Evolutionary conservation across 2,113 vertebrate species (phyloP).

Genomic region (Tupaia chinensis): DNA sequence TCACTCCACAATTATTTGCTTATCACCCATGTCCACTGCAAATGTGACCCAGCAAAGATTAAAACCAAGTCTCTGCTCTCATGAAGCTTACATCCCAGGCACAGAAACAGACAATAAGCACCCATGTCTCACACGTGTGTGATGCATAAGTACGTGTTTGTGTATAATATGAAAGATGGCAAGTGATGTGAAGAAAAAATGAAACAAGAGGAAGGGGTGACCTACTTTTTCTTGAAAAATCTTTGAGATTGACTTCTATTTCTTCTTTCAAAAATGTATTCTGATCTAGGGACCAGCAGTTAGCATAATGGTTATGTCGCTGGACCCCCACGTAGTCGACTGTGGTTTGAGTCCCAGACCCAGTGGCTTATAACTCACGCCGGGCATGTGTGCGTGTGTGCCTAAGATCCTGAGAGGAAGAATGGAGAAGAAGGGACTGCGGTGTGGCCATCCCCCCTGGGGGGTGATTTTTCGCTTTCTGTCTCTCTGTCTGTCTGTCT

Average conservation of each 20-base stretch:
- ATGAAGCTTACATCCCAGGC: neutral
- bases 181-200: neutral
- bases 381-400: too few relatives aligned
- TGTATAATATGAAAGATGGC: neutral
- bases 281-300: neutral
- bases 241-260: conserved; percentile 45
- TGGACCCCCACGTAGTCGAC: too few relatives aligned
- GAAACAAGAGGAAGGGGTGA: neutral
- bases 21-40: neutral
- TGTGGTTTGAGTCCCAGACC: too few relatives aligned
- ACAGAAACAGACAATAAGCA: neutral
- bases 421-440: too few relatives aligned
- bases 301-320: too few relatives aligned
- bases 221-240: conserved; percentile 51
- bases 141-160: neutral
- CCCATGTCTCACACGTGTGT: neutral
- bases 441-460: too few relatives aligned
- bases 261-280: neutral
- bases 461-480: too few relatives aligned
- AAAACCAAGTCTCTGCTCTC: neutral
- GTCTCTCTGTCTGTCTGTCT: too few relatives aligned
- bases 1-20: conserved; percentile 43
- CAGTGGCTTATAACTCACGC: too few relatives aligned
- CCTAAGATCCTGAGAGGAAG: too few relatives aligned
- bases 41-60: conserved; percentile 2